Evolutionary conservation across 2,797 vertebrate genomes (phyloP).

Genomic region (Allochrocebus solatus): DNA sequence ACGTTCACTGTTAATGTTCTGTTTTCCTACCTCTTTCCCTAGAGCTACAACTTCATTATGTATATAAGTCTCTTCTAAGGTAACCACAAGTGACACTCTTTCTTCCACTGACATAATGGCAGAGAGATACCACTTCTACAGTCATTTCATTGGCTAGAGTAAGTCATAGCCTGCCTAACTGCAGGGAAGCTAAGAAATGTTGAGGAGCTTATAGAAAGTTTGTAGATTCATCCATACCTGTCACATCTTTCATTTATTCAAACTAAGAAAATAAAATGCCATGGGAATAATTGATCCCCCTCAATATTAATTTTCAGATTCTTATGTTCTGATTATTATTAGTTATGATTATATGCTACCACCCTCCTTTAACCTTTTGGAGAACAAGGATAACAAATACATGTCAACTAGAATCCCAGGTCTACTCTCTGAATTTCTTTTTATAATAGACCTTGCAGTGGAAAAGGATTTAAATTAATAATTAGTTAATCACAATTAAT

Average conservation of each 20-base stretch:
- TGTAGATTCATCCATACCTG: neutral
- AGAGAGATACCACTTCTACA: neutral
- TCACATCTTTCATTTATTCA: neutral
- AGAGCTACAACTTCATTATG: neutral
- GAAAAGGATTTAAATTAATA: neutral
- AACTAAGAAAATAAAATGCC: neutral
- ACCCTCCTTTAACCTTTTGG: neutral
- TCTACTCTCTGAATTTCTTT: neutral
- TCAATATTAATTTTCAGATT: slow-evolving; percentile 22
- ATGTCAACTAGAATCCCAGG: neutral
- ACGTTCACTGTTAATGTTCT: neutral
- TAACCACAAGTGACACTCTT: neutral
- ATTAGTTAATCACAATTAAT: neutral
- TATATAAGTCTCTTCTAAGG: neutral
- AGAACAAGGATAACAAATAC: neutral
- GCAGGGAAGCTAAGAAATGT: neutral
- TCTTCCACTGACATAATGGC: neutral
- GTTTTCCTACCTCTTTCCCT: neutral
- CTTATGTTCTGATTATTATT: neutral
- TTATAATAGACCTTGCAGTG: neutral
- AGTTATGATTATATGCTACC: neutral
- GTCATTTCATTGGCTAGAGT: neutral
- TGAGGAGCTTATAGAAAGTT: neutral
- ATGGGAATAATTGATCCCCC: neutral
- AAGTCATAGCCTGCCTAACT: neutral